Conservation (phyloP, 1,140 invertebrate genomes). For the Drepana arcuata region DNA sequence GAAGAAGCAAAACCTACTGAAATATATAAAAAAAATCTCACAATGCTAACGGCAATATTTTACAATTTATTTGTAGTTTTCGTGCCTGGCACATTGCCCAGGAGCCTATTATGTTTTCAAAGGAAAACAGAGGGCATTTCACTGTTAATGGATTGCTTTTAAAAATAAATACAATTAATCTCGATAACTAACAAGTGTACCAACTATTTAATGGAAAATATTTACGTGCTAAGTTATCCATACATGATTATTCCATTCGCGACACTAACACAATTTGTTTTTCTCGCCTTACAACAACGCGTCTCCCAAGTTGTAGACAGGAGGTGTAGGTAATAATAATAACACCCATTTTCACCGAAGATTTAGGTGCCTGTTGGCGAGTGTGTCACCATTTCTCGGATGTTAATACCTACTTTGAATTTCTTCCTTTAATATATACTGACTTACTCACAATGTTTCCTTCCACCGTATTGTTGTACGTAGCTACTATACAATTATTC, state of each 20-base stretch:
- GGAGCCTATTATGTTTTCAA: slow-evolving; percentile 16
- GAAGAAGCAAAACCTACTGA: neutral
- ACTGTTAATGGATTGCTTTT: slow-evolving; percentile 22
- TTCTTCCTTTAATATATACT: too few relatives aligned
- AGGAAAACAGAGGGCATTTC: slow-evolving; percentile 18
- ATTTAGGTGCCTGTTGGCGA: too few relatives aligned
- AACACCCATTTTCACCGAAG: too few relatives aligned
- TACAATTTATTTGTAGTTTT: slow-evolving; percentile 30
- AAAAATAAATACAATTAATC: slow-evolving; percentile 5
- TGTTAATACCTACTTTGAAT: too few relatives aligned
- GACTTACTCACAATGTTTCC: too few relatives aligned
- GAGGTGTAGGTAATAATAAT: too few relatives aligned
- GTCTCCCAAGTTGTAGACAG: neutral
- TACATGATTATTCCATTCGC: neutral
- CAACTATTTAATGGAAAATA: neutral
- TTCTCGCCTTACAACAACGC: neutral
- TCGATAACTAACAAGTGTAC: neutral
- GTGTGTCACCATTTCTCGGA: too few relatives aligned
- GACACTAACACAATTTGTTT: neutral
- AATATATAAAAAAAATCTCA: slow-evolving; percentile 9
- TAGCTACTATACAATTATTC: too few relatives aligned
- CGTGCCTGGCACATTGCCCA: slow-evolving; percentile 31
- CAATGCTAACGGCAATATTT: slow-evolving; percentile 17
- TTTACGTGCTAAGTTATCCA: neutral
- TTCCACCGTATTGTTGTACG: too few relatives aligned